Base-by-base conservation (phyloP, 2,797 vertebrate genomes). In the Acipenser oxyrinchus region DNA sequence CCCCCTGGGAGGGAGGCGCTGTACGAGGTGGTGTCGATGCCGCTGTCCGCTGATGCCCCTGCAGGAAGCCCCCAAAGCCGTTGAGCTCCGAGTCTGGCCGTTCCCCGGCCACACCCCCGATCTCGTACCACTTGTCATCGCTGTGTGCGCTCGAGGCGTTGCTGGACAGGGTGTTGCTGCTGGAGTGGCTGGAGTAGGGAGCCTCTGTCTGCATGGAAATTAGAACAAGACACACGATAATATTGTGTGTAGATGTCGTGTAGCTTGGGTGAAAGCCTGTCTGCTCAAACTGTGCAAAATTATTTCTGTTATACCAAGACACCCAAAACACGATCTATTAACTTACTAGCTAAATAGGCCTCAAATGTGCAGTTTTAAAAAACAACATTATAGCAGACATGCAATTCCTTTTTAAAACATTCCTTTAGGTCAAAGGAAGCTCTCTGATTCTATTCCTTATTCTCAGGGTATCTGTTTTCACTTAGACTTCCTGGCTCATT, bases 71-170 rank as follows among this genome's bases (percentile, higher is more conserved):
- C 51, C 95, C 97, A 52, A 89, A 80, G 80, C 92, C 93, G 65
- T 91, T 94, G 65, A 95, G 85, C 71, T 99, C 94, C 0, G 92
- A 86, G 2, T 97, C 94, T 0, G 86, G 82, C 69, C 91, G 90
- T 57, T 91, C 91, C 1, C 89, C 93, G 0, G 90, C 89, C 1
- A 93, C 93, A 0, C 91, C 94, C 12, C 93, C 92, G 0, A 86
- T 90, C 13, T 98, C 94, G 0, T 93, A 97, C 96, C 95, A 97
- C n/a, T 95, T 97, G 78, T 99, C 96, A 0, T 98, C 96, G 0
- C 94, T 97, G 83, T 96, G 95, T 71, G 91, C 84, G 12, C 95
- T 97, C 10, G 96, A 97, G 0, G 93, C 94, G 0, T 94, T 96
- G 88, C 95, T 97, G 62, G 96, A 98, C 50, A 98, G 91, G 0